Evolutionary conservation across 2,888 invertebrate genomes (phyloP).

Genomic region (Trichogramma evanescens): DNA sequence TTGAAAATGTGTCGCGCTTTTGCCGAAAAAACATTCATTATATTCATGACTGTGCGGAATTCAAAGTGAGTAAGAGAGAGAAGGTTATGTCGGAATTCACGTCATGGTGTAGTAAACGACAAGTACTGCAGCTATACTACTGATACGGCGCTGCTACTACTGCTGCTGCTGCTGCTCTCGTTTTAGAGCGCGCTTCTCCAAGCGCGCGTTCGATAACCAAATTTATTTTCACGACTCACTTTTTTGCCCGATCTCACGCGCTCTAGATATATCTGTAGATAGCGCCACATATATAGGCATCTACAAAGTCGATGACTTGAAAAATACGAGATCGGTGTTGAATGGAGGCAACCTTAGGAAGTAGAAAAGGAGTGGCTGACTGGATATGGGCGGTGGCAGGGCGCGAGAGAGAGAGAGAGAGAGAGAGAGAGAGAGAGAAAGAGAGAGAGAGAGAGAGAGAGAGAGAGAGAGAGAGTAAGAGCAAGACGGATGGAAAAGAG

Average conservation of each 20-base stretch:
- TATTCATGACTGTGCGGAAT: no score
- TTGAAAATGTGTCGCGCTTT: no score
- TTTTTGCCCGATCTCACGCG: not conserved
- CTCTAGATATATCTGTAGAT: not conserved
- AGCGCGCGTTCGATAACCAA: constrained; percentile 11
- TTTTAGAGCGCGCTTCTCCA: no score
- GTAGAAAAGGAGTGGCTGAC: not conserved
- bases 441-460: not conserved
- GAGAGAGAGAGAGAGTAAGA: not conserved
- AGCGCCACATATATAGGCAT: constrained; percentile 5
- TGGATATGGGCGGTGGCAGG: not conserved
- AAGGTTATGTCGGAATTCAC: no score
- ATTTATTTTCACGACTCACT: constrained; percentile 15
- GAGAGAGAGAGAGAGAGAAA: not conserved
- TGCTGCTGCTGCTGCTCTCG: no score
- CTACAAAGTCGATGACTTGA: constrained; percentile 20
- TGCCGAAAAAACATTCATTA: no score
- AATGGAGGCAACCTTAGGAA: not conserved
- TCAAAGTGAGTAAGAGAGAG: no score
- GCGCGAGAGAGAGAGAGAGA: not conserved
- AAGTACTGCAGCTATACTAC: no score
- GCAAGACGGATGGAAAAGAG: not conserved
- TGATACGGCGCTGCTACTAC: no score
- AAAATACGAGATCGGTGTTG: constrained; percentile 17
- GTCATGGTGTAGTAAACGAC: no score